Conservation (phyloP, 1,140 invertebrate species). For the Drosophila guanche region DNA sequence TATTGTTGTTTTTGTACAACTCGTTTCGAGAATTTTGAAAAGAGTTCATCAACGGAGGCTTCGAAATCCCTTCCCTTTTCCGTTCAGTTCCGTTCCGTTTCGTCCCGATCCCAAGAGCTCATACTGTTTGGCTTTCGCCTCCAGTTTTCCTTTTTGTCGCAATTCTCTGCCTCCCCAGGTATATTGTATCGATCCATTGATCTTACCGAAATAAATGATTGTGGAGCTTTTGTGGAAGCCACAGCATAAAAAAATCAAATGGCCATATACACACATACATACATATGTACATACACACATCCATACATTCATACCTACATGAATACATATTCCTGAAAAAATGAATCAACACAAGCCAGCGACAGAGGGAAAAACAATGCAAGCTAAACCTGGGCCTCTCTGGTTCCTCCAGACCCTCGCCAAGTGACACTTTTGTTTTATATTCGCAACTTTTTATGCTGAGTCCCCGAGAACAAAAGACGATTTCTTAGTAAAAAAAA, state of each 20-base stretch:
- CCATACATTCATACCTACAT: constrained; percentile 1
- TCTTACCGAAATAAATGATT: constrained; percentile 81
- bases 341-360: constrained; percentile 36
- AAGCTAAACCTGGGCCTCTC: constrained; percentile 48
- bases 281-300: constrained; percentile 8
- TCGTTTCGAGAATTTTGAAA: constrained; percentile 58
- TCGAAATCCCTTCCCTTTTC: constrained; percentile 3
- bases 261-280: constrained; percentile 22
- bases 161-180: constrained; percentile 37
- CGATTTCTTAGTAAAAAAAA: constrained; percentile 76
- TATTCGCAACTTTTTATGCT: constrained; percentile 78
- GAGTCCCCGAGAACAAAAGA: constrained; percentile 67
- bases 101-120: constrained; percentile 15
- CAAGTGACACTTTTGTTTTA: constrained; percentile 82
- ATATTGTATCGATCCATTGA: constrained; percentile 77
- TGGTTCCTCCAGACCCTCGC: constrained; percentile 42
- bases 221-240: constrained; percentile 48
- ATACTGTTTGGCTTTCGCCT: constrained; percentile 32
- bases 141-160: constrained; percentile 65
- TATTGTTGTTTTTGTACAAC: constrained; percentile 50
- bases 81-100: too few species aligned
- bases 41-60: constrained; percentile 67
- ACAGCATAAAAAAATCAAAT: constrained; percentile 53
- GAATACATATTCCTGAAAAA: constrained; percentile 16
- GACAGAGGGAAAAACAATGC: constrained; percentile 67